phyloP scores from a whole-genome alignment of 2,113 vertebrate genomes.

The Ctenodactylus gundi region DNA sequence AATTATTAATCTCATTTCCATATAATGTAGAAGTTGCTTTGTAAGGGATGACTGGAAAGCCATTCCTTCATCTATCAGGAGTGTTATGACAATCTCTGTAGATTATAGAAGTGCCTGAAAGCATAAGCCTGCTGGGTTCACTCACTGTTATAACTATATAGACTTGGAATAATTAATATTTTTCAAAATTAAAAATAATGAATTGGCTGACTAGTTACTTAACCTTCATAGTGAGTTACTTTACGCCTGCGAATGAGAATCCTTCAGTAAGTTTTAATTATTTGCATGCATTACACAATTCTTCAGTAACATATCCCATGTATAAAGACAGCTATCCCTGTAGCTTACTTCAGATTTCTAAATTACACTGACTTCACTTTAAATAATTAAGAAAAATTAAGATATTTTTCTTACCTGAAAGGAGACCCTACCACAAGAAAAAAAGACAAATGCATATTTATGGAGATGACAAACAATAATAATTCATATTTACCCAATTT shows the following conservation, averaged over 20 bases:
- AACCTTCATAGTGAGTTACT: background rate
- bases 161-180: background rate
- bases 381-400: slow-evolving; percentile 5
- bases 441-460: background rate
- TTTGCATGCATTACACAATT: background rate
- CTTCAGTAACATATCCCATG: background rate
- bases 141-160: background rate
- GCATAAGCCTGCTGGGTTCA: background rate
- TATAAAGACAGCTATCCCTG: background rate
- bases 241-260: background rate
- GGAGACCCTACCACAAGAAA: background rate
- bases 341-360: background rate
- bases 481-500: slow-evolving; percentile 94
- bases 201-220: background rate
- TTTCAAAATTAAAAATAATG: slow-evolving; percentile 32
- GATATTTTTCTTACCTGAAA: background rate
- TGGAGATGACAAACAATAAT: background rate
- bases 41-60: background rate
- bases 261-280: background rate
- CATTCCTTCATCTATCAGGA: background rate
- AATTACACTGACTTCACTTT: background rate
- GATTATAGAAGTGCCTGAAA: background rate
- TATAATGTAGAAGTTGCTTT: background rate
- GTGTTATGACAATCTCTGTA: background rate
- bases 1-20: slow-evolving; percentile 2